A percentile compares a stretch with the other conserved stretches of the same genome.
Conservation (phyloP, 2,888 invertebrate species). For the Mayetiola destructor region DNA sequence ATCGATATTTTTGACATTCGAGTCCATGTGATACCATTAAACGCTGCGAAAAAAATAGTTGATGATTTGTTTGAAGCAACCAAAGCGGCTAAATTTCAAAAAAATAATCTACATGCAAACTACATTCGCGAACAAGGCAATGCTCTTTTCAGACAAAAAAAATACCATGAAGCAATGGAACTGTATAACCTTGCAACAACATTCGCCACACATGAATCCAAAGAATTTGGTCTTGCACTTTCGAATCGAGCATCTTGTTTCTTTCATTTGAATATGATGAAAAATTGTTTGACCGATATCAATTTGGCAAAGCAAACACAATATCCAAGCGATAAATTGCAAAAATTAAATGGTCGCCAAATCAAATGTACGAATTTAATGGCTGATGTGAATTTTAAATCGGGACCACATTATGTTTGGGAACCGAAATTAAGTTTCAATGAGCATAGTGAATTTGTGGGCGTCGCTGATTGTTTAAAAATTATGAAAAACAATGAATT, state of each 20-base stretch:
- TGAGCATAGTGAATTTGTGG: neutral
- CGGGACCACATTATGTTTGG: no score
- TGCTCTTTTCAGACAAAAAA: neutral
- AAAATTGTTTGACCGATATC: neutral
- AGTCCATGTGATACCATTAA: no score
- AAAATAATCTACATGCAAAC: no score
- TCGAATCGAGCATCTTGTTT: neutral
- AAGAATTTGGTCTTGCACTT: neutral
- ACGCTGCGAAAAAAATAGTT: no score
- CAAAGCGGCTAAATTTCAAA: no score
- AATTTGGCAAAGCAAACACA: neutral
- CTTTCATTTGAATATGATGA: neutral
- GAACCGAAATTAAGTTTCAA: neutral
- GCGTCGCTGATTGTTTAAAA: neutral
- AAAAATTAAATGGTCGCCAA: neutral
- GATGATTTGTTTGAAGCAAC: no score
- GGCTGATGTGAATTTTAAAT: no score
- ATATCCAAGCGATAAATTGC: neutral
- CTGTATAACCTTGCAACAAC: neutral
- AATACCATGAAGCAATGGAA: neutral
- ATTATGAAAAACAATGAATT: neutral
- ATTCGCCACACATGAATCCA: neutral
- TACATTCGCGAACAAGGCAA: no score
- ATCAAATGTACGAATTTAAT: neutral
- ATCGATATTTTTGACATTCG: no score